phyloP scores from a whole-genome alignment of 2,888 invertebrate species.

The Cerastis rubricosa region DNA sequence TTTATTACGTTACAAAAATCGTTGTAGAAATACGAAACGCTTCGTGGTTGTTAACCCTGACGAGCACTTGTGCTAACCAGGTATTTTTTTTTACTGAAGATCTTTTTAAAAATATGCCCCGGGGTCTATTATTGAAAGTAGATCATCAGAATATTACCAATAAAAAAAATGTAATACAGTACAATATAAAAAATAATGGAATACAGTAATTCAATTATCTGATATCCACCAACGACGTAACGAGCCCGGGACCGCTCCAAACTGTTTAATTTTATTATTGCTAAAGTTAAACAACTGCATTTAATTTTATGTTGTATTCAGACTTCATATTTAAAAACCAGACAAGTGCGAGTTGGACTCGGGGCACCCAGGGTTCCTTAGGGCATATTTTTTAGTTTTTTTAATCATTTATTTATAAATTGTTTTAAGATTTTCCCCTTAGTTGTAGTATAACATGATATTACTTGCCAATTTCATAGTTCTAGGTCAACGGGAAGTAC shows the following conservation, averaged over 20 bases:
- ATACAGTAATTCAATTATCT: slow-evolving; percentile 51
- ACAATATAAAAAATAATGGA: slow-evolving; percentile 38
- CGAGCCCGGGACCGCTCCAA: slow-evolving; percentile 17
- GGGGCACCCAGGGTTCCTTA: too few relatives aligned
- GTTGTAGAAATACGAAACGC: neutral
- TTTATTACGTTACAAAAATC: too few relatives aligned
- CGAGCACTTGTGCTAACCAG: neutral
- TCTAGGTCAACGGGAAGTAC: too few relatives aligned
- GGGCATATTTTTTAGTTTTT: too few relatives aligned
- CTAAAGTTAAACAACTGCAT: slow-evolving; percentile 33
- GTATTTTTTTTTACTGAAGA: neutral
- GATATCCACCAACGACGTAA: slow-evolving; percentile 26
- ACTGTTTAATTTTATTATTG: slow-evolving; percentile 40
- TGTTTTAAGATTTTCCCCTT: too few relatives aligned
- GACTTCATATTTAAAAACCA: neutral
- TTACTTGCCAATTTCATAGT: too few relatives aligned
- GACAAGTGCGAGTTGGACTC: too few relatives aligned
- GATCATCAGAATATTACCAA: slow-evolving; percentile 7
- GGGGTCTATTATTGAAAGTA: slow-evolving; percentile 27
- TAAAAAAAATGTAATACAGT: slow-evolving; percentile 35
- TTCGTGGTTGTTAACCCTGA: neutral
- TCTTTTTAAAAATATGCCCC: neutral
- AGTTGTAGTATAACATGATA: too few relatives aligned
- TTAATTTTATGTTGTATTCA: slow-evolving; percentile 20
- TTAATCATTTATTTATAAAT: too few relatives aligned